A percentile compares a stretch with the other conserved stretches of the same genome.
Conservation (phyloP, 2,888 invertebrate genomes). For the Piscicola geometra region DNA sequence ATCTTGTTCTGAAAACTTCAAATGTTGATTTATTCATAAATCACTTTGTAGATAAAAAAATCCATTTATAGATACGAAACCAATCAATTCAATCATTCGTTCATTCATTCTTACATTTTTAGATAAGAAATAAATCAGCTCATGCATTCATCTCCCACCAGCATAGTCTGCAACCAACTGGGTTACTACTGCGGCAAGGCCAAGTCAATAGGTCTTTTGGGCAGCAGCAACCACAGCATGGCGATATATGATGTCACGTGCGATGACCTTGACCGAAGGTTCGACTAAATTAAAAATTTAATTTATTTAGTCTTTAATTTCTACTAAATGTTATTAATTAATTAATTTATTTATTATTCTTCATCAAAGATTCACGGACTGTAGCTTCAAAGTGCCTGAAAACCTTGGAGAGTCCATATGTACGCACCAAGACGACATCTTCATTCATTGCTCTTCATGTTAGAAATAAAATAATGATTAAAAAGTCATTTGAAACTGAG, state of each 20-base stretch:
- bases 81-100: neutral
- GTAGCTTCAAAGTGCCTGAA: neutral
- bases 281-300: neutral
- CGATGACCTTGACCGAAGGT: neutral
- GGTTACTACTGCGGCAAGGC: slow-evolving; percentile 6
- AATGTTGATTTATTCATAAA: too few species aligned
- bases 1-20: too few species aligned
- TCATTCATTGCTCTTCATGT: neutral
- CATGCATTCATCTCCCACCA: neutral
- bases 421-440: neutral
- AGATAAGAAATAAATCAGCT: too few species aligned
- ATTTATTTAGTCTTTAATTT: neutral
- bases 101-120: neutral
- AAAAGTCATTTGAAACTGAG: too few species aligned
- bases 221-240: neutral
- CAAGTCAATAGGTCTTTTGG: neutral
- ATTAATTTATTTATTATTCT: neutral
- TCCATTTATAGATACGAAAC: too few species aligned
- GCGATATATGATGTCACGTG: neutral
- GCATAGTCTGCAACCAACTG: slow-evolving; percentile 10
- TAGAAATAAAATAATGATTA: too few species aligned
- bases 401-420: neutral
- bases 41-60: neutral
- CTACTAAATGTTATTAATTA: neutral
- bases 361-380: neutral